Base-by-base conservation (phyloP, 2,797 vertebrate genomes). In the Manis javanica region DNA sequence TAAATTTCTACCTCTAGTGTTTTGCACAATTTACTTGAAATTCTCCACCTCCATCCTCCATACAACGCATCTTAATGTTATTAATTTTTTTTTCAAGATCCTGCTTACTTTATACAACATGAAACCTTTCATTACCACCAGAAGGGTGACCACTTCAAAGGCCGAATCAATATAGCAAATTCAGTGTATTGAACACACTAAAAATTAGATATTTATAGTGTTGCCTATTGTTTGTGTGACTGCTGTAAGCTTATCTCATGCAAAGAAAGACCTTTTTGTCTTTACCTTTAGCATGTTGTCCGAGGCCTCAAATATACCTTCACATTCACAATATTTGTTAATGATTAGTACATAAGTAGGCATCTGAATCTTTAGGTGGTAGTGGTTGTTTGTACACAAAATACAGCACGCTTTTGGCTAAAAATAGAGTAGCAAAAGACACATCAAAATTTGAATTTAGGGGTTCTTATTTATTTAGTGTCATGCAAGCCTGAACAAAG, bases 51-150 rank as follows among this genome's bases (percentile, higher is more conserved):
- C 21, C 7, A 53, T 19, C 3, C 29, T 90, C 14, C 51, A 34
- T 93, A 39, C 31, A 85, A 46, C 42, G 8, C 0, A 31, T 82
- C 10, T 88, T 79, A 85, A 78, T 82, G 31, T 24, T 74, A 66
- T 72, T 71, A 59, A 37, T 72, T 78, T 86, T 61, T 61, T 61
- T 85, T 94, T 90, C 24, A 61, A 88, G 37, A 7, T 34, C 39
- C 63, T 46, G 19, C 14, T 69, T 34, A 93, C 61, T 34, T 92
- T 92, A 53, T 69, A 49, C 3, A 79, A 16, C n/a, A 64, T 71
- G 57, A 90, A 95, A 69, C 23, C 51, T 88, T 75, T 87, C 26
- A 82, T 96, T 93, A 90, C 15, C 31, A 53, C 24, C 14, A 51
- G 46, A 90, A 74, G 11, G 7, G 46, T 88, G 72, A 42, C n/a